These are phyloP conservation scores for Latheticus oryzae DNA, from an alignment of 2,888 invertebrate genomes.

Conservation along the genomic window DNA sequence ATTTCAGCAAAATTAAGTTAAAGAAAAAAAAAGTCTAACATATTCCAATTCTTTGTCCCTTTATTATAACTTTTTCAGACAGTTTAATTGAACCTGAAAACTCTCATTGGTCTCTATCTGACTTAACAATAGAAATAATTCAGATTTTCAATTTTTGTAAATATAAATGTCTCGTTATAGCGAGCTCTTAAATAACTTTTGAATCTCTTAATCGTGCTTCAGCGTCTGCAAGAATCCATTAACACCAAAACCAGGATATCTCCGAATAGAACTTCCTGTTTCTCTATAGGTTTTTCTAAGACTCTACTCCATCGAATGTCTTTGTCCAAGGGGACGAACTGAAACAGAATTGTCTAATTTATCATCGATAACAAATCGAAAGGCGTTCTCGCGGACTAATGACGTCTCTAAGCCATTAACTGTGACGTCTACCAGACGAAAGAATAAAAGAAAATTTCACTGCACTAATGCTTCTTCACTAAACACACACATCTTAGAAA, in stretches of 20 bases:
- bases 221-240: slow-evolving; percentile 16
- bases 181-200: too few relatives aligned
- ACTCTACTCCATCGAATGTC: slow-evolving; percentile 19
- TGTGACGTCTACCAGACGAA: slow-evolving; percentile 20
- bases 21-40: too few relatives aligned
- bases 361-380: slow-evolving; percentile 56
- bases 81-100: too few relatives aligned
- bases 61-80: too few relatives aligned
- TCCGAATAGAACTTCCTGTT: slow-evolving; percentile 32
- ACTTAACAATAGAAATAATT: too few relatives aligned
- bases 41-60: too few relatives aligned
- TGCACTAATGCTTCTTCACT: slow-evolving; percentile 21
- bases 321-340: slow-evolving; percentile 24
- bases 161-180: too few relatives aligned
- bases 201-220: too few relatives aligned
- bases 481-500: too few relatives aligned
- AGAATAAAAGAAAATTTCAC: slow-evolving; percentile 17
- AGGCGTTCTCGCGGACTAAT: slow-evolving; percentile 52
- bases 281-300: slow-evolving; percentile 12
- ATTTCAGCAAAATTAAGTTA: too few relatives aligned
- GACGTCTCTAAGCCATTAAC: slow-evolving; percentile 32
- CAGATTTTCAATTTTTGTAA: too few relatives aligned
- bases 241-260: slow-evolving; percentile 22
- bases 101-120: too few relatives aligned
- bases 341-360: slow-evolving; percentile 46